Evolutionary conservation across 2,797 vertebrate genomes (phyloP).

Genomic region (Acanthiza pusilla): DNA sequence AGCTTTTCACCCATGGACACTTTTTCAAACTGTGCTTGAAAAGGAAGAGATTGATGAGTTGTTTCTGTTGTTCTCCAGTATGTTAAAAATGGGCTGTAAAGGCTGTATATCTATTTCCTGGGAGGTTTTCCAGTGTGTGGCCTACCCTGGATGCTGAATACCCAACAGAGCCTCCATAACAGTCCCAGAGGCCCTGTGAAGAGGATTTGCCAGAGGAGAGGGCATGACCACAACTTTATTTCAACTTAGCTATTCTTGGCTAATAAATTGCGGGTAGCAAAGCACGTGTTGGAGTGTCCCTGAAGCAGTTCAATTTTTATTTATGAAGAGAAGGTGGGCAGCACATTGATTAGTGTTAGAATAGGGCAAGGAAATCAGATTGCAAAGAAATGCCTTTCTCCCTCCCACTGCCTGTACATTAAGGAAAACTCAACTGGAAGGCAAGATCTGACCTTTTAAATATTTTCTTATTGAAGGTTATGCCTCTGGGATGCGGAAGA

Average conservation of each 20-base stretch:
- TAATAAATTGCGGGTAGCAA: background rate
- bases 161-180: background rate
- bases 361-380: background rate
- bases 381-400: background rate
- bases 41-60: background rate
- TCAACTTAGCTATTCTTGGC: background rate
- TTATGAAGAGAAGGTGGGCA: background rate
- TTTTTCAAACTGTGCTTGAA: background rate
- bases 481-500: background rate
- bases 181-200: background rate
- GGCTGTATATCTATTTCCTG: background rate
- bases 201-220: background rate
- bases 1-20: background rate
- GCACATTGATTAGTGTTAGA: background rate
- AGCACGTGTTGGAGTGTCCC: background rate
- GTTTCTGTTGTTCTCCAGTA: background rate
- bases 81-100: background rate
- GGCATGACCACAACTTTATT: background rate
- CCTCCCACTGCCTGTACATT: background rate
- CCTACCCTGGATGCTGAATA: background rate
- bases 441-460: background rate
- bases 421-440: background rate
- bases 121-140: background rate
- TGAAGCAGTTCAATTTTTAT: background rate
- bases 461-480: slow-evolving; percentile 10